Percentiles rank a stretch among this genome's conserved stretches.
Conservation (phyloP, 1,140 invertebrate species). For the Neuroterus valhalla region DNA sequence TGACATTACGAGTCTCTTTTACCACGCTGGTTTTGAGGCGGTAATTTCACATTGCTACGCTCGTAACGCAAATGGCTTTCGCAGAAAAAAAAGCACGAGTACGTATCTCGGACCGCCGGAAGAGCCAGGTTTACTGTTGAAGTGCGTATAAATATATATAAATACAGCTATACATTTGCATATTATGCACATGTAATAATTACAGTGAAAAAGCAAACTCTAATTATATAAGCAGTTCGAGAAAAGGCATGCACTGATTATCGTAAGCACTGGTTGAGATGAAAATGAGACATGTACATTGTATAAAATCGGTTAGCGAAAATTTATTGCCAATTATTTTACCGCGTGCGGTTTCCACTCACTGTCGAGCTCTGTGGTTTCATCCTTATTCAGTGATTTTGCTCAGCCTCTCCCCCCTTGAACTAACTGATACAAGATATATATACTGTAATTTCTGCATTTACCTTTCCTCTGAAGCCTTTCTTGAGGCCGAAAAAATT, state of each 20-base stretch:
- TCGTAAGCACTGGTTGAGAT: background rate
- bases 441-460: conserved; percentile 18
- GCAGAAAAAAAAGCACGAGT: background rate
- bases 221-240: background rate
- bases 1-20: background rate
- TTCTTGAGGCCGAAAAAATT: conserved; percentile 22
- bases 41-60: conserved; percentile 8
- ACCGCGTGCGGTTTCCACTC: conserved; percentile 32
- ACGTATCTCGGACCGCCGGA: background rate
- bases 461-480: conserved; percentile 9
- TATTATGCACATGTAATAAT: conserved; percentile 1
- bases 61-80: conserved; percentile 8
- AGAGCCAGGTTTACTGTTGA: background rate
- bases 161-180: background rate
- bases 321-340: conserved; percentile 37
- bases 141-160: too few relatives aligned
- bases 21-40: background rate
- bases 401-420: conserved; percentile 21
- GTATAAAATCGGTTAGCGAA: conserved; percentile 14
- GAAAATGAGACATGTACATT: background rate
- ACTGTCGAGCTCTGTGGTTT: background rate
- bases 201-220: conserved; percentile 2
- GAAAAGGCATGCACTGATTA: background rate
- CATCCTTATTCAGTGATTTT: conserved; percentile 10
- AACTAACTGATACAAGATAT: conserved; percentile 22